phyloP scores from a whole-genome alignment of 2,113 vertebrate genomes.

The Lucifuga dentata region DNA sequence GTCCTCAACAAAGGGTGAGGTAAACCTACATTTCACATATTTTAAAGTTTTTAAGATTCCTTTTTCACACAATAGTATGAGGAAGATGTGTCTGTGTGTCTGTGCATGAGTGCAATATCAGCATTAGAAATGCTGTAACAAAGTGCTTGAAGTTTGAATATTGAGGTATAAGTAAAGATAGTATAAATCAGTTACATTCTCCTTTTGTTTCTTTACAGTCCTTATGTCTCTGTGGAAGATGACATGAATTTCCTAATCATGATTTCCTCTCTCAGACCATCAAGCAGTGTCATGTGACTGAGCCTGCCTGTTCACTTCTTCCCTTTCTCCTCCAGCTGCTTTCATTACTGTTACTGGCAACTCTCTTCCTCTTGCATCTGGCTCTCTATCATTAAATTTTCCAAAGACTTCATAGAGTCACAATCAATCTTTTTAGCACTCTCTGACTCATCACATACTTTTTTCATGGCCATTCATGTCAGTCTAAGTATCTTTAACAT shows the following conservation, averaged over 20 bases:
- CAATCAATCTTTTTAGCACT: constrained; percentile 9
- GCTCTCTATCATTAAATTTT: not conserved
- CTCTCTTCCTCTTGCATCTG: constrained; percentile 6
- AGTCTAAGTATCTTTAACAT: constrained; percentile 79
- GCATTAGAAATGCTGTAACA: constrained; percentile 45
- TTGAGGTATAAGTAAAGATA: constrained; percentile 33
- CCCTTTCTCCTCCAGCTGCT: too few species aligned
- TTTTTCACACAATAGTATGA: constrained; percentile 32
- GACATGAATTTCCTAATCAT: too few species aligned
- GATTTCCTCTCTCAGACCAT: too few species aligned
- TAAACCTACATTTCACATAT: constrained; percentile 32
- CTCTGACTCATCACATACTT: constrained; percentile 24
- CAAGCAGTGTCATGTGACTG: too few species aligned
- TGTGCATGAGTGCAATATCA: constrained; percentile 33
- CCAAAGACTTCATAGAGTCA: constrained; percentile 1
- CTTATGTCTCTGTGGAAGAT: too few species aligned
- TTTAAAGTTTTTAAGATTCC: constrained; percentile 68
- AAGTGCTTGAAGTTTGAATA: constrained; percentile 62
- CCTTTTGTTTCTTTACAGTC: too few species aligned
- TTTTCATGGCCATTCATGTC: constrained; percentile 56
- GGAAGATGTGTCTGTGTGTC: not conserved
- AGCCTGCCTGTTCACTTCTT: too few species aligned
- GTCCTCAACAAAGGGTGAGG: constrained; percentile 4
- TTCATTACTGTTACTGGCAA: too few species aligned
- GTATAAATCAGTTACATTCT: too few species aligned